These are phyloP conservation scores for Mechanitis mazaeus DNA, from an alignment of 2,888 invertebrate genomes.

Conservation along the genomic window DNA sequence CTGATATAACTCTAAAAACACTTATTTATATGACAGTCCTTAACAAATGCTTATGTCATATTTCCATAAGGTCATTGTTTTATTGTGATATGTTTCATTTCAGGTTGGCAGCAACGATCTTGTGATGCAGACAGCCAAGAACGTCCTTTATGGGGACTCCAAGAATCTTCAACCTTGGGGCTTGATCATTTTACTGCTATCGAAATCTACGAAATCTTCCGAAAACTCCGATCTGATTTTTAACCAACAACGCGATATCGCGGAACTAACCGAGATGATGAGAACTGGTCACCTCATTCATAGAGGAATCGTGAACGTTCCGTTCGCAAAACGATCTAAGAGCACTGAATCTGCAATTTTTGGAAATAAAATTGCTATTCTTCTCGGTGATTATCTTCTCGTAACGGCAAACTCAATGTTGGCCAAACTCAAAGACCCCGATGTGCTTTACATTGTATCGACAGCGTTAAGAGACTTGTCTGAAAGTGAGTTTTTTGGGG, in stretches of 20 bases:
- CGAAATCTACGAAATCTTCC: slow-evolving; percentile 82
- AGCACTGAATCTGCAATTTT: slow-evolving; percentile 85
- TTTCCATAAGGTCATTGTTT: background rate
- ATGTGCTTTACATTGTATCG: slow-evolving; percentile 88
- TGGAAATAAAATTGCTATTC: slow-evolving; percentile 91
- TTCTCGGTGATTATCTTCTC: slow-evolving; percentile 90
- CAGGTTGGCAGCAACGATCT: slow-evolving; percentile 90
- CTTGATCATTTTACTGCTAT: slow-evolving; percentile 86
- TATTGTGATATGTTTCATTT: slow-evolving; percentile 9
- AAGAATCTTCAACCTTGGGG: slow-evolving; percentile 92
- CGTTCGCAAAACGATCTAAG: slow-evolving; percentile 72
- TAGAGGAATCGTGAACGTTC: slow-evolving; percentile 75
- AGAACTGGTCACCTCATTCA: slow-evolving; percentile 90
- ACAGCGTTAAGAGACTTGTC: slow-evolving; percentile 87
- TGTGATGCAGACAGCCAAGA: slow-evolving; percentile 89
- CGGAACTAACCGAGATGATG: slow-evolving; percentile 90
- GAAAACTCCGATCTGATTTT: slow-evolving; percentile 78
- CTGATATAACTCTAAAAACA: no score
- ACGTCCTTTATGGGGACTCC: slow-evolving; percentile 87
- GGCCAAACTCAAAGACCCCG: slow-evolving; percentile 82
- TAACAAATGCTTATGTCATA: no score
- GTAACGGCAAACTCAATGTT: slow-evolving; percentile 88
- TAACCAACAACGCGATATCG: slow-evolving; percentile 63
- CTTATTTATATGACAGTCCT: no score
- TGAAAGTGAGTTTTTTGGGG: slow-evolving; percentile 88